Evolutionary conservation across 2,113 vertebrate species (phyloP).

Genomic region (human): DNA sequence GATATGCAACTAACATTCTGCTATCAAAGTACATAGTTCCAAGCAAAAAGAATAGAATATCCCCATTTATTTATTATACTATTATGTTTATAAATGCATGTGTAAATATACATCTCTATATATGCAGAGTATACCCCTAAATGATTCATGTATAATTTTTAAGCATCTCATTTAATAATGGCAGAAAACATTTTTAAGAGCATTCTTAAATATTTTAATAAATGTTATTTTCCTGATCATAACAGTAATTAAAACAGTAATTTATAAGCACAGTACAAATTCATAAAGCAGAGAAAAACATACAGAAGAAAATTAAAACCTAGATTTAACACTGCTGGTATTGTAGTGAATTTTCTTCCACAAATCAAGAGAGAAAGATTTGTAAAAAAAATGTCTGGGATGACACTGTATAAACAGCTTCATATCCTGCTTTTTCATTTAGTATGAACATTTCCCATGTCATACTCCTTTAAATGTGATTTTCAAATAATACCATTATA

Average conservation of each 20-base stretch:
- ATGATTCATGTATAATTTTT: background rate
- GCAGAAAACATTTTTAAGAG: background rate
- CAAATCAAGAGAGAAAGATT: background rate
- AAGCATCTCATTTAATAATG: conserved; percentile 9
- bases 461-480: background rate
- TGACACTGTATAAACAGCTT: background rate
- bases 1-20: background rate
- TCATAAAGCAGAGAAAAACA: conserved; percentile 30
- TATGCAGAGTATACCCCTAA: background rate
- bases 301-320: conserved; percentile 54
- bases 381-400: background rate
- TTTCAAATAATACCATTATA: conserved; percentile 48
- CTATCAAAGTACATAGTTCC: background rate
- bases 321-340: background rate
- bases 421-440: conserved; percentile 3
- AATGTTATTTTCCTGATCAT: conserved; percentile 17
- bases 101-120: background rate
- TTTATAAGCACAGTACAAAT: background rate
- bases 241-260: background rate
- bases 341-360: conserved; percentile 16
- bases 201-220: conserved; percentile 28
- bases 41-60: background rate
- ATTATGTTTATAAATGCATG: background rate
- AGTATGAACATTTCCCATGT: background rate
- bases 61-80: background rate